Base-by-base conservation (phyloP, 1,140 invertebrate genomes). In the Whitmania pigra region DNA sequence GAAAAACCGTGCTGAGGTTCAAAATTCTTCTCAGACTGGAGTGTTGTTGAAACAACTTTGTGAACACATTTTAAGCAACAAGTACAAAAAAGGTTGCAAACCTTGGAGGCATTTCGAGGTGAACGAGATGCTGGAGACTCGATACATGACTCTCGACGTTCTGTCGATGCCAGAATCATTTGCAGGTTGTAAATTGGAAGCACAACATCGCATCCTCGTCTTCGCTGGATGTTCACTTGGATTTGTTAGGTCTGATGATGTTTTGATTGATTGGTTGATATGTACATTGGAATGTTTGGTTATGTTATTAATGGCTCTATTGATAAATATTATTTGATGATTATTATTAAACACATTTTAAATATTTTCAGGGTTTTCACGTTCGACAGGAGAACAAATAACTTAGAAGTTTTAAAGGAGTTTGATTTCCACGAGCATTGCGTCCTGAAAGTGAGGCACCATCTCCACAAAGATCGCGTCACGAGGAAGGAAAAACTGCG, bases 381-480 rank as follows among this genome's bases (percentile, higher is more conserved):
- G 20, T 63, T 25, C 15, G 29, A 31, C 29, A 25, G 22, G 20
- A 63, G 22, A 25, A 31, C 22, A 63, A 63, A 63, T 6, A 1
- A 0, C 11, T 63, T 63, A 7, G 29, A 22, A 63, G 29, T 31
- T 25, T 25, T 63, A 25, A 25, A 22, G 11, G 29, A 22, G 18
- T 63, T 13, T 13, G 57, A 63, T 63, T 78, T 76, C 69, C 79
- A 81, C 70, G 71, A 78, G 54, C 77, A 80, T 67, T 82, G 82
- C 77, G 75, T 83, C 20, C 76, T 83, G 15, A 78, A 78, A 71
- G 77, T 78, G n/a, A 53, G 57, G 27, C 71, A 77, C 53, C 69
- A 77, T 36, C 69, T 76, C 7, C 57, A 73, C 22, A 69, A 31
- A 27, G 20, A 53, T 40, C 60, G n/a, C 0, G 60, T 18, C 36